These are phyloP conservation scores for Tetrapedia diversipes DNA, from an alignment of 2,888 invertebrate genomes.

Conservation along the genomic window DNA sequence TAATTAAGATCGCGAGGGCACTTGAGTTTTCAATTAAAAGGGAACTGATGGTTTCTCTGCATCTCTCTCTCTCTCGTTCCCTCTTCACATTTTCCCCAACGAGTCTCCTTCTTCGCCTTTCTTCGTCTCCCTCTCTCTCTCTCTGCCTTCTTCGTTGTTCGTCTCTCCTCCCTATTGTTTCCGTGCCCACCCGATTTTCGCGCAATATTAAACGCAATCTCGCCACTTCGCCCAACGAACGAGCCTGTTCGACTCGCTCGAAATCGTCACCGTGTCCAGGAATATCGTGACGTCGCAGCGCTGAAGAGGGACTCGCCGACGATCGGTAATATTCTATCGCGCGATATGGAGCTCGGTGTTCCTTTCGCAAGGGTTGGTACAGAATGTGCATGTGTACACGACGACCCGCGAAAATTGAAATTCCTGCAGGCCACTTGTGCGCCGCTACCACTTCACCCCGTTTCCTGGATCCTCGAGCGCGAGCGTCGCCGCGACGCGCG, in stretches of 20 bases:
- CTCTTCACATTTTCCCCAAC: not conserved
- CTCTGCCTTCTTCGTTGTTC: not conserved
- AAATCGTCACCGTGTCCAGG: slow-evolving; percentile 12
- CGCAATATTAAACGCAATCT: slow-evolving; percentile 74
- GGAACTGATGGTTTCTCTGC: slow-evolving; percentile 55
- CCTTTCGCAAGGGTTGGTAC: too few species aligned
- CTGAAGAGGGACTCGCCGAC: not conserved
- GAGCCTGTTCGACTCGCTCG: slow-evolving; percentile 24
- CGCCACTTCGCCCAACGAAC: slow-evolving; percentile 44
- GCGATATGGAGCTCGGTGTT: slow-evolving; percentile 46
- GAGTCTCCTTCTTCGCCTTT: not conserved
- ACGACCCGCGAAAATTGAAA: slow-evolving; percentile 63
- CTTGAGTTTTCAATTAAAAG: slow-evolving; percentile 79
- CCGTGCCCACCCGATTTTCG: slow-evolving; percentile 5
- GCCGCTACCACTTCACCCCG: slow-evolving; percentile 57
- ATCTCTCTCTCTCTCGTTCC: slow-evolving; percentile 20
- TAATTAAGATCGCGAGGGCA: slow-evolving; percentile 79
- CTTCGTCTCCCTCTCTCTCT: not conserved
- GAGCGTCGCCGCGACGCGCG: slow-evolving; percentile 46
- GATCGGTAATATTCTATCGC: slow-evolving; percentile 64
- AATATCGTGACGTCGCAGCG: slow-evolving; percentile 13
- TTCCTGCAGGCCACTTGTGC: slow-evolving; percentile 57
- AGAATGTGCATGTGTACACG: not conserved
- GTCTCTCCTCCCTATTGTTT: not conserved
- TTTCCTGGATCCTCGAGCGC: slow-evolving; percentile 47